A percentile compares a stretch with the other conserved stretches of the same genome.
phyloP scores from a whole-genome alignment of 2,113 vertebrate species.

The Australoheros scitulus region DNA sequence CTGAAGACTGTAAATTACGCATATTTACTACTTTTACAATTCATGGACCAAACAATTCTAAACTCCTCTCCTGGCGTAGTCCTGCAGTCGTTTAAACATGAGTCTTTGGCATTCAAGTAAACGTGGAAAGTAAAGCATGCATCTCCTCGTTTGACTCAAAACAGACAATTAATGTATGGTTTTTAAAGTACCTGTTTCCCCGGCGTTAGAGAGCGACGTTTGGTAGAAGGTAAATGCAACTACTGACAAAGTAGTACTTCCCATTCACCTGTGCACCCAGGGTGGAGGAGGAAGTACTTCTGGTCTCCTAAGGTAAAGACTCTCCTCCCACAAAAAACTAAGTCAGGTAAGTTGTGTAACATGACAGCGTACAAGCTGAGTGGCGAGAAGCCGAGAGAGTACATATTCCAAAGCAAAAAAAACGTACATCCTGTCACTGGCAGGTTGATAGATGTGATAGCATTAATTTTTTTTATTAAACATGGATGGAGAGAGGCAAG shows the following conservation, averaged over 20 bases:
- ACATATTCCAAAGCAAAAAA: neutral
- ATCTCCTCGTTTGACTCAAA: neutral
- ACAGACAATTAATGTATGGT: neutral
- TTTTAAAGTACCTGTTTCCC: constrained; percentile 41
- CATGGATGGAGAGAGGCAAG: neutral
- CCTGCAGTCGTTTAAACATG: neutral
- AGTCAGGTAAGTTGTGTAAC: constrained; percentile 24
- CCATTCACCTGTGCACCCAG: constrained; percentile 39
- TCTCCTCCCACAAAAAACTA: constrained; percentile 48
- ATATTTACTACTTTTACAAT: neutral
- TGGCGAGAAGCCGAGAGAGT: neutral
- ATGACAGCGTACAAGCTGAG: neutral
- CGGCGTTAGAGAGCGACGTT: neutral
- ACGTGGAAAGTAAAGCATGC: neutral
- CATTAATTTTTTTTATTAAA: neutral
- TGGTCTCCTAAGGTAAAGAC: constrained; percentile 28
- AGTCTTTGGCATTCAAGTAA: neutral
- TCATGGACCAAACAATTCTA: neutral
- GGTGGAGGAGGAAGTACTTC: constrained; percentile 56
- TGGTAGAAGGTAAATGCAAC: neutral
- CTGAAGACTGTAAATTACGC: neutral
- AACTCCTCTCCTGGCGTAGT: neutral
- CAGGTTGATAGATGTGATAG: neutral
- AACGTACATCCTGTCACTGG: neutral
- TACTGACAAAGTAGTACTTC: constrained; percentile 14